A percentile compares a stretch with the other conserved stretches of the same genome.
These are phyloP conservation scores for Hypsibius dujardini DNA, from an alignment of 1,140 invertebrate species.

Conservation along the genomic window DNA sequence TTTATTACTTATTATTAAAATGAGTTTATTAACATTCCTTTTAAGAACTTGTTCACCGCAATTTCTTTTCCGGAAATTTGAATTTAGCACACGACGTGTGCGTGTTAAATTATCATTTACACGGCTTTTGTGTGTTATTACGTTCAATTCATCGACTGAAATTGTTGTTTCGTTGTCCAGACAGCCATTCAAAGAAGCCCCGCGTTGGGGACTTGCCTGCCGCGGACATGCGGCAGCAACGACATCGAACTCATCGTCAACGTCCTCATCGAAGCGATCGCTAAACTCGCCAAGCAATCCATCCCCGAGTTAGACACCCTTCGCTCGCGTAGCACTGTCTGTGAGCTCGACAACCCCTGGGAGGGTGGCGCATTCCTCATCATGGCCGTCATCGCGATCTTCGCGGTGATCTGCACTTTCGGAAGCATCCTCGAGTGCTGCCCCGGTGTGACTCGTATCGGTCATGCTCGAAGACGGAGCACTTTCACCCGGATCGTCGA, in stretches of 20 bases:
- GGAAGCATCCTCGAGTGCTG: neutral
- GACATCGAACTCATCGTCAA: neutral
- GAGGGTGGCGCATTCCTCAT: neutral
- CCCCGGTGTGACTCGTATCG: neutral
- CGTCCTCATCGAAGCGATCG: neutral
- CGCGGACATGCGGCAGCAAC: neutral
- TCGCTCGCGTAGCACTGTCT: neutral
- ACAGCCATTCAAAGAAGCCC: neutral
- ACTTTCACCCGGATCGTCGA: neutral
- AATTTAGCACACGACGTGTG: too few relatives aligned
- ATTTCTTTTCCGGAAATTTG: too few relatives aligned
- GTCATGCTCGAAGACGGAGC: neutral
- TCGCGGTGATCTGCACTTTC: neutral
- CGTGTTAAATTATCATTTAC: too few relatives aligned
- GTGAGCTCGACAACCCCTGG: neutral
- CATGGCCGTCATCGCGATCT: neutral
- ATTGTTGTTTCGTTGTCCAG: neutral
- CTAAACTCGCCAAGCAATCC: neutral
- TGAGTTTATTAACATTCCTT: too few relatives aligned
- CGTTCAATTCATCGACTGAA: too few relatives aligned
- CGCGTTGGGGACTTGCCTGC: neutral
- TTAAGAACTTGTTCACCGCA: too few relatives aligned
- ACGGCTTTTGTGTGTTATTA: too few relatives aligned
- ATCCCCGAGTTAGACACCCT: slow-evolving; percentile 3
- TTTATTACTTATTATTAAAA: too few relatives aligned